Evolutionary conservation across 2,888 invertebrate species (phyloP).

Genomic region (Leucoptera coffeella): DNA sequence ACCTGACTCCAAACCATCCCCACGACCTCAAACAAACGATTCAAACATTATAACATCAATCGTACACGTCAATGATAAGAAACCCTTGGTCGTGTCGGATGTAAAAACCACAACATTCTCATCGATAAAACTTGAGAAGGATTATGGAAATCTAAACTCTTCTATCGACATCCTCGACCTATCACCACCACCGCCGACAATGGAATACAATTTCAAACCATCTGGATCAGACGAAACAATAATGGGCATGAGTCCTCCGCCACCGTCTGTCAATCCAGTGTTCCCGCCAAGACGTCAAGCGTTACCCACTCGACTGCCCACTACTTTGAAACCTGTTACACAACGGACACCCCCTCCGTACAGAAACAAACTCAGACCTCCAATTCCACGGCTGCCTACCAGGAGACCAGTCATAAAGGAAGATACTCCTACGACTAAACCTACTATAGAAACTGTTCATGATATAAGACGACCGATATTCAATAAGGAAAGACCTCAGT

Average conservation of each 20-base stretch:
- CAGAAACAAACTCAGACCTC: slow-evolving; percentile 23
- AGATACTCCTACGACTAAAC: slow-evolving; percentile 33
- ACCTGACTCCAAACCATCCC: too few relatives aligned
- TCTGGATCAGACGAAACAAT: slow-evolving; percentile 40
- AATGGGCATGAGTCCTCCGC: slow-evolving; percentile 53
- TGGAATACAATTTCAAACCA: slow-evolving; percentile 34
- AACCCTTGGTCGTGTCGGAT: slow-evolving; percentile 25
- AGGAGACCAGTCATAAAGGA: slow-evolving; percentile 31
- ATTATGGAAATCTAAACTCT: slow-evolving; percentile 19
- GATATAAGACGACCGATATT: slow-evolving; percentile 26
- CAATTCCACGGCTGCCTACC: slow-evolving; percentile 19
- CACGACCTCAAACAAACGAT: slow-evolving; percentile 12
- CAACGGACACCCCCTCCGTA: slow-evolving; percentile 26
- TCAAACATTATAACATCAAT: slow-evolving; percentile 45
- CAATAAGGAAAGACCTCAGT: slow-evolving; percentile 31
- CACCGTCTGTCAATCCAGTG: slow-evolving; percentile 24
- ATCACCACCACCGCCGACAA: slow-evolving; percentile 43
- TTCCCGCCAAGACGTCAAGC: slow-evolving; percentile 8
- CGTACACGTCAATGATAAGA: slow-evolving; percentile 35
- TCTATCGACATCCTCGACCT: slow-evolving; percentile 38
- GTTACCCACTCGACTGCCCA: slow-evolving; percentile 19
- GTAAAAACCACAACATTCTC: slow-evolving; percentile 21
- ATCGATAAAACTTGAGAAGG: slow-evolving; percentile 20
- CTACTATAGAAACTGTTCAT: slow-evolving; percentile 27
- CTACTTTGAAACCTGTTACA: slow-evolving; percentile 24